Conservation (phyloP, 2,797 vertebrate genomes). For the Acipenser transmontanus region DNA sequence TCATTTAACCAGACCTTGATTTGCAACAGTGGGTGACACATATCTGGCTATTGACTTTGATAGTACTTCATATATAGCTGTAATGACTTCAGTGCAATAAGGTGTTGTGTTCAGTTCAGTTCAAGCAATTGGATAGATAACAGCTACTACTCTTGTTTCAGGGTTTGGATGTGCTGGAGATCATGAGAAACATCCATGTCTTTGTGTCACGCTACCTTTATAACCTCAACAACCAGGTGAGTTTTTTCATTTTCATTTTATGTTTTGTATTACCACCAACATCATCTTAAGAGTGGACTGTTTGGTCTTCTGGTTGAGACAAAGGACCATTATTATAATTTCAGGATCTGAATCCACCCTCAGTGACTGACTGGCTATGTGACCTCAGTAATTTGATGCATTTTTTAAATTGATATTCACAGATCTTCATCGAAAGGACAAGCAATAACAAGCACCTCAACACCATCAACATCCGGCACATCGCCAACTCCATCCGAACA, state of each 20-base stretch:
- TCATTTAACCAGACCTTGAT: too few species aligned
- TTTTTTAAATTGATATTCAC: neutral
- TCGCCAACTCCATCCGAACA: constrained; percentile 95
- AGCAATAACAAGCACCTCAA: constrained; percentile 98
- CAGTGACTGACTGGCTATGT: too few species aligned
- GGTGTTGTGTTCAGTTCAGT: too few species aligned
- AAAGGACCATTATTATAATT: neutral
- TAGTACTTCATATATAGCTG: too few species aligned
- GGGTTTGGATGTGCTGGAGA: constrained; percentile 96
- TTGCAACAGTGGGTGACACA: too few species aligned
- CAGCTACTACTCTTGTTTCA: constrained; percentile 36
- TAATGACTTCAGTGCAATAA: too few species aligned
- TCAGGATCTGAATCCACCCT: too few species aligned
- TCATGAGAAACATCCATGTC: constrained; percentile 98
- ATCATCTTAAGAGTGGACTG: neutral
- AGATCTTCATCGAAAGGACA: constrained; percentile 97
- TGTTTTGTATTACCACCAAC: too few species aligned
- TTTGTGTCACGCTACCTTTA: constrained; percentile 97
- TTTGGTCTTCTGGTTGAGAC: neutral
- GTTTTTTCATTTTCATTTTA: neutral
- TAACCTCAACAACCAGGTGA: constrained; percentile 97
- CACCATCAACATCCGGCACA: constrained; percentile 97
- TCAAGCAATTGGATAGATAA: too few species aligned
- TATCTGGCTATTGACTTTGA: too few species aligned
- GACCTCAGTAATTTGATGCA: too few species aligned